These are phyloP conservation scores for Plutella xylostella DNA, from an alignment of 2,888 invertebrate species.

Conservation along the genomic window DNA sequence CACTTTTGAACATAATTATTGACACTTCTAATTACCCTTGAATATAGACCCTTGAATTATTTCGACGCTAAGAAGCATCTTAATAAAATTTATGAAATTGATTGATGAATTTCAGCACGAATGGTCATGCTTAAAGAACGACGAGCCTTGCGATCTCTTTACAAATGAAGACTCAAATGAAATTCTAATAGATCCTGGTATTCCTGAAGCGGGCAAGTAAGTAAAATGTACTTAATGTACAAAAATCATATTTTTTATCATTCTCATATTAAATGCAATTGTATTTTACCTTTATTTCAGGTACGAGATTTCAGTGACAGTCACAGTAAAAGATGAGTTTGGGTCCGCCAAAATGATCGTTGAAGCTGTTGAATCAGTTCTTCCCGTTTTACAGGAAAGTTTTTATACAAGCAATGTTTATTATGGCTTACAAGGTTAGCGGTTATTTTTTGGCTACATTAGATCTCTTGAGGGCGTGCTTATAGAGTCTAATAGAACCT, in stretches of 20 bases:
- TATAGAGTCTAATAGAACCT: no score
- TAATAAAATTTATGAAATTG: no score
- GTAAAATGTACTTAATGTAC: constrained; percentile 13
- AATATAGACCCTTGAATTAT: no score
- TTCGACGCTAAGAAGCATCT: no score
- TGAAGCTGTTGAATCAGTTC: constrained; percentile 18
- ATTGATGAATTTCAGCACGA: constrained; percentile 25
- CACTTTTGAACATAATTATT: neutral
- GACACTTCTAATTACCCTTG: no score
- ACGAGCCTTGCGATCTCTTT: constrained; percentile 22
- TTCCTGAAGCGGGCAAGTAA: constrained; percentile 29
- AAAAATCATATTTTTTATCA: neutral
- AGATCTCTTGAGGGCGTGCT: no score
- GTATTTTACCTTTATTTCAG: constrained; percentile 19
- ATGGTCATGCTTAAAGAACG: constrained; percentile 27
- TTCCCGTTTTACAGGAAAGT: constrained; percentile 33
- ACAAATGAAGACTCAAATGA: constrained; percentile 17
- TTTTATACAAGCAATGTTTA: neutral
- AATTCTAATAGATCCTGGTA: constrained; percentile 25
- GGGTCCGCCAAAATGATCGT: constrained; percentile 21
- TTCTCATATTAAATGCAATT: neutral
- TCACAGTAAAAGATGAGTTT: constrained; percentile 21
- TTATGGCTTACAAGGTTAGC: neutral
- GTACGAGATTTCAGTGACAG: constrained; percentile 25
- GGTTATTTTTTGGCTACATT: neutral